These are phyloP conservation scores for Notodonta dromedarius DNA, from an alignment of 2,888 invertebrate species.

Conservation along the genomic window DNA sequence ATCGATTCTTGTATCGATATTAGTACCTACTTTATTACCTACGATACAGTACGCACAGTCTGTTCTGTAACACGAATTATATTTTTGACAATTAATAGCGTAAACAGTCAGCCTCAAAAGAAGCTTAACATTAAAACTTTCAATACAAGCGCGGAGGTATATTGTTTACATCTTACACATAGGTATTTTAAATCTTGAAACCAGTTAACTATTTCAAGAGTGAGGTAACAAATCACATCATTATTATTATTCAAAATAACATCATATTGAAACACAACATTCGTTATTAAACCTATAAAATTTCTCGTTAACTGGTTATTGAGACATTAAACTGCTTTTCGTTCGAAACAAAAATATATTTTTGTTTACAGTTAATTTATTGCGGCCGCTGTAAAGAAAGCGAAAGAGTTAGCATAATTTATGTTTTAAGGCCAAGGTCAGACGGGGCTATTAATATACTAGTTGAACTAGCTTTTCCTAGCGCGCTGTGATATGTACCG, in stretches of 20 bases:
- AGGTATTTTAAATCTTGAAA: too few relatives aligned
- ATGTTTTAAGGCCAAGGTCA: slow-evolving; percentile 25
- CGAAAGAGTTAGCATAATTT: slow-evolving; percentile 12
- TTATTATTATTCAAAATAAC: slow-evolving; percentile 10
- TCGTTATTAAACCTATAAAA: slow-evolving; percentile 14
- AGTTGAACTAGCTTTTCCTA: not conserved
- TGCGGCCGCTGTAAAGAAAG: slow-evolving; percentile 11
- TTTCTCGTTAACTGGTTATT: slow-evolving; percentile 20
- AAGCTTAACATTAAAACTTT: too few relatives aligned
- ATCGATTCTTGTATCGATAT: too few relatives aligned
- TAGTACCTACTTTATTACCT: too few relatives aligned
- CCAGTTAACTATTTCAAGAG: too few relatives aligned
- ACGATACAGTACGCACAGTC: too few relatives aligned
- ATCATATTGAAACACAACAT: not conserved
- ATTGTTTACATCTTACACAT: too few relatives aligned
- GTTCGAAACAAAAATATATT: slow-evolving; percentile 5
- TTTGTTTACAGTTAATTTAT: slow-evolving; percentile 23
- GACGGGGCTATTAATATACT: not conserved
- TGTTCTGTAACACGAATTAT: too few relatives aligned
- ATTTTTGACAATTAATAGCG: too few relatives aligned
- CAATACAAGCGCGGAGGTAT: too few relatives aligned
- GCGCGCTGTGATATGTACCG: not conserved
- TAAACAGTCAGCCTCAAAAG: too few relatives aligned
- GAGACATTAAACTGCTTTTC: slow-evolving; percentile 34
- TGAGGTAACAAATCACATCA: not conserved